Percentiles rank a stretch among this genome's conserved stretches.
Evolutionary conservation across 2,113 vertebrate species (phyloP).

Genomic region (Cyprinodon brontotheroides): DNA sequence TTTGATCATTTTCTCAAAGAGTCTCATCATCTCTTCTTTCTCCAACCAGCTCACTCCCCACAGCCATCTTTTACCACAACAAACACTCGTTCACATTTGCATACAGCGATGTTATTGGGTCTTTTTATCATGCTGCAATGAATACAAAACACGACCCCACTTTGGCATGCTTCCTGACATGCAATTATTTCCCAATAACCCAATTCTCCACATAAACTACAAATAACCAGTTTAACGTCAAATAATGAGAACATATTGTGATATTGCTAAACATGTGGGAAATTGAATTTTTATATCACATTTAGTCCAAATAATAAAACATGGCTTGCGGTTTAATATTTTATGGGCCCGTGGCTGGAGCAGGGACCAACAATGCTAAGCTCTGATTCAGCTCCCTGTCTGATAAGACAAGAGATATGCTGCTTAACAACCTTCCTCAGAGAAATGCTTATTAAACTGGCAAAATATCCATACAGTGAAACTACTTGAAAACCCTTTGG

Average conservation of each 20-base stretch:
- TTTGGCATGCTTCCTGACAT: slow-evolving; percentile 53
- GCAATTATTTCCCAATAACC: slow-evolving; percentile 38
- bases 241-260: slow-evolving; percentile 34
- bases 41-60: slow-evolving; percentile 55
- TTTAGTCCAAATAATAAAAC: slow-evolving; percentile 5
- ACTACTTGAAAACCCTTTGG: neutral
- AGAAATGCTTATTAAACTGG: neutral
- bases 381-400: neutral
- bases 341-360: neutral
- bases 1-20: slow-evolving; percentile 45
- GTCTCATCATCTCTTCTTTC: slow-evolving; percentile 63
- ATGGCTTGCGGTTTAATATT: neutral
- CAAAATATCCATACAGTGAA: neutral
- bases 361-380: neutral
- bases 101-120: slow-evolving; percentile 36
- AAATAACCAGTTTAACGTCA: slow-evolving; percentile 56
- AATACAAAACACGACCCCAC: slow-evolving; percentile 37
- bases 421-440: neutral
- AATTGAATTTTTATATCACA: neutral
- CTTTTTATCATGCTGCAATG: slow-evolving; percentile 47
- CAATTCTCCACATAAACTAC: slow-evolving; percentile 20
- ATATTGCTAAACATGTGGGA: neutral
- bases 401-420: neutral
- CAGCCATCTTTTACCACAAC: slow-evolving; percentile 29
- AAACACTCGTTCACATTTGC: slow-evolving; percentile 34